phyloP scores from a whole-genome alignment of 2,113 vertebrate genomes.

The Megaleporinus macrocephalus region DNA sequence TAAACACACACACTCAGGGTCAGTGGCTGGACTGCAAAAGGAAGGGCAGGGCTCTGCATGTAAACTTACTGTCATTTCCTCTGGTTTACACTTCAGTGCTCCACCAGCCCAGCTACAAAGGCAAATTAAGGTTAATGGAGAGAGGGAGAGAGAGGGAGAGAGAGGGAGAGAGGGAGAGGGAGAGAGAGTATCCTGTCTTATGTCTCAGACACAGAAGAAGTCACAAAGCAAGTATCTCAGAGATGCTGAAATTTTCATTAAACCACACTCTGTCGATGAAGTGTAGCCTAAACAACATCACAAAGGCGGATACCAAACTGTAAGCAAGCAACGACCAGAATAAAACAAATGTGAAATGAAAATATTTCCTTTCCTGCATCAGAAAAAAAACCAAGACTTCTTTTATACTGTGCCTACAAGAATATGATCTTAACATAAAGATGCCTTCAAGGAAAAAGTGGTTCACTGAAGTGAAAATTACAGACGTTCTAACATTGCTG shows the following conservation, averaged over 20 bases:
- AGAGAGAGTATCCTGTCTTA: neutral
- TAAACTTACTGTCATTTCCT: constrained; percentile 30
- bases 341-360: neutral
- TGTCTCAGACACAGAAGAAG: neutral
- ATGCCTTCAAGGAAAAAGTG: too few relatives aligned
- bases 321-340: neutral
- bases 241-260: neutral
- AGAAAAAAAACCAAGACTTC: too few relatives aligned
- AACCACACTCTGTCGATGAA: neutral
- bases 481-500: too few relatives aligned
- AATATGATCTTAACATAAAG: too few relatives aligned
- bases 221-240: neutral
- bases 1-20: constrained; percentile 8
- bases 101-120: constrained; percentile 17
- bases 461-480: too few relatives aligned
- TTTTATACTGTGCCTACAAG: too few relatives aligned
- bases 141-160: neutral
- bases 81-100: constrained; percentile 25
- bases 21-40: neutral
- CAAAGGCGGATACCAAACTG: neutral
- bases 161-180: neutral
- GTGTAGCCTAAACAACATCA: neutral
- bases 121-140: constrained; percentile 25
- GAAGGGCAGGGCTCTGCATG: neutral
- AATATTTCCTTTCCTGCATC: too few relatives aligned